These are phyloP conservation scores for Coptodon bakossiorum DNA, from an alignment of 2,113 vertebrate genomes.

Conservation along the genomic window DNA sequence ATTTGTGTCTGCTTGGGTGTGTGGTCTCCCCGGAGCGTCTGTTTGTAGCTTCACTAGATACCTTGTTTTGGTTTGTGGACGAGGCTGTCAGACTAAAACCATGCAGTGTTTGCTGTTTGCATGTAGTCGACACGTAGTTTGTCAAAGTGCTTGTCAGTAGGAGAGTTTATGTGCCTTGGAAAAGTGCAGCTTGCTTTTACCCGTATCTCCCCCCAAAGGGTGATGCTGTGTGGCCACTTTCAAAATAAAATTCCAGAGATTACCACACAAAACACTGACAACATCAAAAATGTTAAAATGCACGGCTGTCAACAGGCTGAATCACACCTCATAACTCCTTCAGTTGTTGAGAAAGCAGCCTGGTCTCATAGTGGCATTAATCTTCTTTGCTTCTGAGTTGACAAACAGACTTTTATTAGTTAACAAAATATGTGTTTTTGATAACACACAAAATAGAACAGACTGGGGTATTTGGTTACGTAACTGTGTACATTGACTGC, in stretches of 20 bases:
- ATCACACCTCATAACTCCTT: not conserved
- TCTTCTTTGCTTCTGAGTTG: not conserved
- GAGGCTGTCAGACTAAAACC: not conserved
- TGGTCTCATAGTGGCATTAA: not conserved
- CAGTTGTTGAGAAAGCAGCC: not conserved
- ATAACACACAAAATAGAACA: not conserved
- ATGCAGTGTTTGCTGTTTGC: constrained; percentile 4
- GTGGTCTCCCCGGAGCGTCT: constrained; percentile 22
- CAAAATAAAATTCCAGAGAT: not conserved
- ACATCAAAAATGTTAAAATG: not conserved
- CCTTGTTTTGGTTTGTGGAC: constrained; percentile 13
- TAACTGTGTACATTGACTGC: constrained; percentile 8
- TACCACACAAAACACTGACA: not conserved
- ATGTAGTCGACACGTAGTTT: not conserved
- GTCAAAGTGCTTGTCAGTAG: not conserved
- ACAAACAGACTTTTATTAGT: not conserved
- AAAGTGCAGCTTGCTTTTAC: not conserved
- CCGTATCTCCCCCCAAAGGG: not conserved
- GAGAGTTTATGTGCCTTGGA: not conserved
- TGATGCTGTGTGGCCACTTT: not conserved
- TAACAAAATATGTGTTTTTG: not conserved
- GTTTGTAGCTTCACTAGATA: constrained; percentile 21
- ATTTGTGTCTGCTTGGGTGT: constrained; percentile 20
- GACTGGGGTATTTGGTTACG: not conserved
- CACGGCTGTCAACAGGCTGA: not conserved